These are phyloP conservation scores for Somateria mollissima DNA, from an alignment of 2,797 vertebrate species.

Conservation along the genomic window DNA sequence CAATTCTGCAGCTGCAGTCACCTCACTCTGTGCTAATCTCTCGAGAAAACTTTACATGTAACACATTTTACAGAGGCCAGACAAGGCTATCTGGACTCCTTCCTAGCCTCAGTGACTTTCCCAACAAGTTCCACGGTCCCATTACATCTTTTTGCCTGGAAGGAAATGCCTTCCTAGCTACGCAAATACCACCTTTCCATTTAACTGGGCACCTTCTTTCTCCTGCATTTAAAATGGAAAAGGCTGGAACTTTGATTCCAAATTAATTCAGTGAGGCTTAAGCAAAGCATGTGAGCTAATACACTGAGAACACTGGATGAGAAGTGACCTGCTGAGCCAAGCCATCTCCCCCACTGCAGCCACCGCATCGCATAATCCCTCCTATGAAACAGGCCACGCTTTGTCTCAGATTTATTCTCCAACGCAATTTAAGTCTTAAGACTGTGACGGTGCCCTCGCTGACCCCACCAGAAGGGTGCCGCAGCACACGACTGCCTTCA, in stretches of 20 bases:
- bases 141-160: not conserved
- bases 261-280: conserved; percentile 11
- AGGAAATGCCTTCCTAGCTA: not conserved
- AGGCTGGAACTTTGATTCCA: not conserved
- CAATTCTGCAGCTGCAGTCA: not conserved
- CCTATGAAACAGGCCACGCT: not conserved
- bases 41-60: not conserved
- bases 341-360: not conserved
- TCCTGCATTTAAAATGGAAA: not conserved
- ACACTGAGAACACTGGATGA: not conserved
- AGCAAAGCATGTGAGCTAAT: not conserved
- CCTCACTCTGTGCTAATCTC: fast-evolving
- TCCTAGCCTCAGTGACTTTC: not conserved
- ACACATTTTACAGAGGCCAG: not conserved
- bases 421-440: conserved; percentile 16
- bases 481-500: not conserved
- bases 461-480: not conserved
- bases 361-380: conserved; percentile 33
- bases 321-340: conserved; percentile 1
- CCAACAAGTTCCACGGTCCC: not conserved
- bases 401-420: conserved; percentile 18
- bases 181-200: not conserved
- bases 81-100: not conserved
- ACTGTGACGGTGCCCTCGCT: not conserved
- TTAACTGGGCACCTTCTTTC: not conserved